These are phyloP conservation scores for Drosophila ananassae DNA, from an alignment of 1,140 invertebrate species.

Conservation along the genomic window DNA sequence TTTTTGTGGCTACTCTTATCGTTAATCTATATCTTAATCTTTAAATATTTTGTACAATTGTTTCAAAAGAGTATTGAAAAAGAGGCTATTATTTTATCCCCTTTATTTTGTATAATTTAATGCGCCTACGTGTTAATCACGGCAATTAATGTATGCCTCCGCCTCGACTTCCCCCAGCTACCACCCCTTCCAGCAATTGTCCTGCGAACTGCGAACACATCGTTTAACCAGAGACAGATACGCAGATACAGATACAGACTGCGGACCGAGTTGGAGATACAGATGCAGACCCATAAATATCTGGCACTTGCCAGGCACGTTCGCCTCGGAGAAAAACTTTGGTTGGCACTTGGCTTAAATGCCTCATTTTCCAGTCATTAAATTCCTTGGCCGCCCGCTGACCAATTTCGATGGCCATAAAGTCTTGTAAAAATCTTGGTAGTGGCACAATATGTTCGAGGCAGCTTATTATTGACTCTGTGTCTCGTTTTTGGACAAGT, in stretches of 20 bases:
- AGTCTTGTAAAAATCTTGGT: slow-evolving; percentile 53
- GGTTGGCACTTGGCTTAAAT: slow-evolving; percentile 76
- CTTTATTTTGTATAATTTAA: slow-evolving; percentile 70
- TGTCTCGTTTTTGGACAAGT: slow-evolving; percentile 20
- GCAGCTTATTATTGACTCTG: slow-evolving; percentile 71
- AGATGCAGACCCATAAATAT: slow-evolving; percentile 68
- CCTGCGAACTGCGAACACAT: slow-evolving; percentile 31
- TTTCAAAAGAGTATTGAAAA: slow-evolving; percentile 5
- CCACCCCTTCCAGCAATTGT: slow-evolving; percentile 32
- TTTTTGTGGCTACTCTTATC: neutral
- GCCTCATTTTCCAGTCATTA: slow-evolving; percentile 80
- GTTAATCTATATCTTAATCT: neutral
- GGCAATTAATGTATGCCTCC: slow-evolving; percentile 64
- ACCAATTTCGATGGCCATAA: slow-evolving; percentile 70
- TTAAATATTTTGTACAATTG: neutral
- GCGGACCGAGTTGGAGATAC: slow-evolving; percentile 31
- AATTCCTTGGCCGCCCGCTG: slow-evolving; percentile 62
- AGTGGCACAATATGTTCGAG: slow-evolving; percentile 57
- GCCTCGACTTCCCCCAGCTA: slow-evolving; percentile 3
- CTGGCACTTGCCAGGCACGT: slow-evolving; percentile 62
- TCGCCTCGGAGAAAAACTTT: slow-evolving; percentile 39
- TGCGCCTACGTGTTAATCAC: slow-evolving; percentile 77
- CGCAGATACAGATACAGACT: slow-evolving; percentile 23
- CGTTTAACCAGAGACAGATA: slow-evolving; percentile 14
- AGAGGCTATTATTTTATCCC: neutral